Conservation (phyloP, 2,888 invertebrate genomes). For the Tipula helvola region DNA sequence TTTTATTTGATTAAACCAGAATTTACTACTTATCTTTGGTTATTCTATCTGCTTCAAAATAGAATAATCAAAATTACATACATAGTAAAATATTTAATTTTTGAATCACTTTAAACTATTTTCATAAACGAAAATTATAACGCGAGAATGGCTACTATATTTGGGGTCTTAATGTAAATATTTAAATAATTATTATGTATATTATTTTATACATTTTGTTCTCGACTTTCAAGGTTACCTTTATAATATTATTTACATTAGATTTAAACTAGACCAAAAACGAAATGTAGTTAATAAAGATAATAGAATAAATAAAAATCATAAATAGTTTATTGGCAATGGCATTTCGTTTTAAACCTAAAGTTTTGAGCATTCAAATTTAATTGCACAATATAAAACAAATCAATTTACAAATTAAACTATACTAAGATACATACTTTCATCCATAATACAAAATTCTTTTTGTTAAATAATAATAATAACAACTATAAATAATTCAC, state of each 20-base stretch:
- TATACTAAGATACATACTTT: background rate
- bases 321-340: background rate
- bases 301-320: background rate
- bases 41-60: background rate
- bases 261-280: background rate
- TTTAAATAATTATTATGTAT: background rate
- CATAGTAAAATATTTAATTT: background rate
- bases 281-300: background rate
- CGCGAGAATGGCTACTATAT: background rate
- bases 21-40: background rate
- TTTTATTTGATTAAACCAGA: background rate
- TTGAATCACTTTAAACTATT: background rate
- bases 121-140: background rate
- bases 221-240: background rate
- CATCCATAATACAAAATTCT: background rate
- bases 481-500: background rate
- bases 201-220: background rate
- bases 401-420: background rate
- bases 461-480: background rate
- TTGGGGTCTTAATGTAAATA: background rate
- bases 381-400: background rate
- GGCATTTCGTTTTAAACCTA: background rate
- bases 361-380: background rate
- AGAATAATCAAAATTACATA: background rate
- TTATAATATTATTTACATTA: background rate